Evolutionary conservation across 1,140 invertebrate genomes (phyloP), one percentile per base, ranked within the genome.

Genomic region (Eulimnadia texana): DNA sequence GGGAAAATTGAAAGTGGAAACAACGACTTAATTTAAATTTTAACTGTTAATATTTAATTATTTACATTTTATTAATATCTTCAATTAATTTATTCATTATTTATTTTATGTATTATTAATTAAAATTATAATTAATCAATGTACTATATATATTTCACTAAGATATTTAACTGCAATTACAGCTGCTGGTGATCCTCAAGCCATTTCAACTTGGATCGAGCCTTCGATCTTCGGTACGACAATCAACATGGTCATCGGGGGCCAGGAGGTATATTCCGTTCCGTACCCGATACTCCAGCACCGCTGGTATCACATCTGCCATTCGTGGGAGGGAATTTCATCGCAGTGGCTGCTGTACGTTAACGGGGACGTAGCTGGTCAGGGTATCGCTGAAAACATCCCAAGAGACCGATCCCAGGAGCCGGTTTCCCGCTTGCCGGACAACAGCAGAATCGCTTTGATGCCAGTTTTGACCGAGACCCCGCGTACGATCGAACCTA

Each of bases 241-340:
- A 27, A 54, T 61, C 10, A 50, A 22, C 2, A 33, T 53, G 23
- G 53, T 51, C 2, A 29, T 61, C 23, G 50, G 22, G 3, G 49
- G 60, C 6, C 23, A 33, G 51, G 27, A 54, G 27, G 53, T 61
- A 10, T 54, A 61, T 22, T 54, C 60, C 16, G 29, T 54, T 25
- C 27, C 53, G 9, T 54, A n/a, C 25, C 16, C 24, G 10, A 19
- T 24, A 19, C 24, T 51, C n/a, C 23, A 55, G 16, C 51, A 51
- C 10, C 50, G 50, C 20, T 61, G 60, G 60, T 54, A 61, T 54
- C 60, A 61, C 51, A 53, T 61, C 20, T 61, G 60, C 23, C 60
- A 61, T 42, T 61, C 60, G 0, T 61, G 60, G 60, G 60, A 61
- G 53, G 60, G 60, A 10, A 29, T 33, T 6, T 54, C 50, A 10